These are phyloP conservation scores for Scaptomyza montana DNA, from an alignment of 1,140 invertebrate genomes.

Conservation along the genomic window DNA sequence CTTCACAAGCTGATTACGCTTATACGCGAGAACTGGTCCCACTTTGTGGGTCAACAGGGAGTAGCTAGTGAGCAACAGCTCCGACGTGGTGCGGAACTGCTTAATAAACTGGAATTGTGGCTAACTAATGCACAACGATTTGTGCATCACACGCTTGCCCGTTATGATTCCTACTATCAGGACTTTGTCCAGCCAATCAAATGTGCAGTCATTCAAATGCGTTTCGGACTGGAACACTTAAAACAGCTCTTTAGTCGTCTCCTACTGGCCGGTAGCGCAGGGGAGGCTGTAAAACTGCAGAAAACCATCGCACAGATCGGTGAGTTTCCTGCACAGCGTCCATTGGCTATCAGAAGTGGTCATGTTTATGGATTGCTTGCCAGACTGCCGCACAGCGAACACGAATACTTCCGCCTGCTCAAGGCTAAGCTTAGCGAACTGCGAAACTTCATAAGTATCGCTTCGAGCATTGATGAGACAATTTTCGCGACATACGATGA, in stretches of 20 bases:
- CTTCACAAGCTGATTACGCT: constrained; percentile 49
- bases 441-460: constrained; percentile 82
- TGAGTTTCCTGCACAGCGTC: constrained; percentile 60
- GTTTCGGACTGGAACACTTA: constrained; percentile 68
- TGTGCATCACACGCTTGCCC: constrained; percentile 64
- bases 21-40: constrained; percentile 43
- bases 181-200: constrained; percentile 78
- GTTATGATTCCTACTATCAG: constrained; percentile 69
- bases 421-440: constrained; percentile 88
- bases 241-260: constrained; percentile 57
- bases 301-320: constrained; percentile 59
- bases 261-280: constrained; percentile 51
- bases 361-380: constrained; percentile 61
- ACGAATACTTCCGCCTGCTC: constrained; percentile 84
- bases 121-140: constrained; percentile 76
- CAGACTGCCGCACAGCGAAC: constrained; percentile 61
- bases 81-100: constrained; percentile 44
- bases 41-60: constrained; percentile 23
- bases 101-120: constrained; percentile 76
- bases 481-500: constrained; percentile 85
- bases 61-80: constrained; percentile 38
- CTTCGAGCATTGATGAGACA: constrained; percentile 79
- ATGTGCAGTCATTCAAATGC: constrained; percentile 65
- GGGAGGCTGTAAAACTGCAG: constrained; percentile 46
- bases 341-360: constrained; percentile 48